Conservation (phyloP, 1,140 invertebrate species). For the Heterodera carotae region DNA sequence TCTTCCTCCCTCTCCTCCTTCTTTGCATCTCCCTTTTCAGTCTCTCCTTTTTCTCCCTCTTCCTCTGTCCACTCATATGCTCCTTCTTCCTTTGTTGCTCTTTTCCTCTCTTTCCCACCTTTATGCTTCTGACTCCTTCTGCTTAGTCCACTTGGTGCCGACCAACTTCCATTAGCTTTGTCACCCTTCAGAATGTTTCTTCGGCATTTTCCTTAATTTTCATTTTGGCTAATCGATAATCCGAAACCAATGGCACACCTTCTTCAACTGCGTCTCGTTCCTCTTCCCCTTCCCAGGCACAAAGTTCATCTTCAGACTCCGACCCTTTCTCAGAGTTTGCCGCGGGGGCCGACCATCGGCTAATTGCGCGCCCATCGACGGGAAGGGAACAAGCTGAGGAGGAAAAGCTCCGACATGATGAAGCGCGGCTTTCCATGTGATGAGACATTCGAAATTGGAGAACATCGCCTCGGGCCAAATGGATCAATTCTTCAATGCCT, state of each 20-base stretch:
- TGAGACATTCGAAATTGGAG: constrained; percentile 10
- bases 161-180: constrained; percentile 16
- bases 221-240: background rate
- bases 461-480: constrained; percentile 15
- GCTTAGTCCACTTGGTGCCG: constrained; percentile 20
- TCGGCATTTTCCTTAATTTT: constrained; percentile 1
- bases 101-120: no score
- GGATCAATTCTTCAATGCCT: constrained; percentile 5
- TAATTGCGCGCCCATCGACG: background rate
- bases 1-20: constrained; percentile 5
- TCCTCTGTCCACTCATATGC: no score
- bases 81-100: no score
- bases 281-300: background rate
- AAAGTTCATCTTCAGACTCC: constrained; percentile 1
- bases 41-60: no score
- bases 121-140: background rate
- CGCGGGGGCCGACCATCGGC: constrained; percentile 21
- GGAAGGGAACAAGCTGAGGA: background rate
- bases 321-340: background rate
- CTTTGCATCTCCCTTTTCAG: no score
- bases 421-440: background rate
- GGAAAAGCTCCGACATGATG: background rate
- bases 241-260: background rate
- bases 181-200: background rate
- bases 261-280: background rate